These are phyloP conservation scores for Ridgeia piscesae DNA, from an alignment of 1,140 invertebrate genomes.

Conservation along the genomic window DNA sequence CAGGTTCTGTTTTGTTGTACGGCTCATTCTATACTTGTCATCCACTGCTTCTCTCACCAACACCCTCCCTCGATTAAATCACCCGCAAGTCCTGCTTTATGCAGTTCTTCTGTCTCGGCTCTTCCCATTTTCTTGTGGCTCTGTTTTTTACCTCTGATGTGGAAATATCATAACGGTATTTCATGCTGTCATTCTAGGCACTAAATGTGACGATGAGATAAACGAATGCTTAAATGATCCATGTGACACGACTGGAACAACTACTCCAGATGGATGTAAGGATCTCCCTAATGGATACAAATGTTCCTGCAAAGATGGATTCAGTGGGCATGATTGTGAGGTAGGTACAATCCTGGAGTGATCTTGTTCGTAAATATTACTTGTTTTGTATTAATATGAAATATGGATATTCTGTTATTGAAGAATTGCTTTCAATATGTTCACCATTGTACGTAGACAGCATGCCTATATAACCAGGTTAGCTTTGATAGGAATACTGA, in stretches of 20 bases:
- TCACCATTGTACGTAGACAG: too few relatives aligned
- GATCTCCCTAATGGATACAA: conserved; percentile 57
- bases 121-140: too few relatives aligned
- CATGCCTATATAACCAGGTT: neutral
- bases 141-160: too few relatives aligned
- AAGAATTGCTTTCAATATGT: neutral
- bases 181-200: neutral
- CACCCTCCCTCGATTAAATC: too few relatives aligned
- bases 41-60: too few relatives aligned
- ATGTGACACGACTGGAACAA: neutral
- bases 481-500: neutral
- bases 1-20: too few relatives aligned
- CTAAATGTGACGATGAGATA: neutral
- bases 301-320: conserved; percentile 85
- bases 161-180: too few relatives aligned
- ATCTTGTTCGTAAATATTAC: neutral
- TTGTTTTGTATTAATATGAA: neutral
- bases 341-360: neutral
- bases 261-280: neutral
- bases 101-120: too few relatives aligned
- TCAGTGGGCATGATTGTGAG: conserved; percentile 39
- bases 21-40: too few relatives aligned
- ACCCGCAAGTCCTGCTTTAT: too few relatives aligned
- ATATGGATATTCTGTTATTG: neutral
- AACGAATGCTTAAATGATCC: neutral